Base-by-base conservation (phyloP, 1,140 invertebrate genomes). In the Macrobrachium nipponense region DNA sequence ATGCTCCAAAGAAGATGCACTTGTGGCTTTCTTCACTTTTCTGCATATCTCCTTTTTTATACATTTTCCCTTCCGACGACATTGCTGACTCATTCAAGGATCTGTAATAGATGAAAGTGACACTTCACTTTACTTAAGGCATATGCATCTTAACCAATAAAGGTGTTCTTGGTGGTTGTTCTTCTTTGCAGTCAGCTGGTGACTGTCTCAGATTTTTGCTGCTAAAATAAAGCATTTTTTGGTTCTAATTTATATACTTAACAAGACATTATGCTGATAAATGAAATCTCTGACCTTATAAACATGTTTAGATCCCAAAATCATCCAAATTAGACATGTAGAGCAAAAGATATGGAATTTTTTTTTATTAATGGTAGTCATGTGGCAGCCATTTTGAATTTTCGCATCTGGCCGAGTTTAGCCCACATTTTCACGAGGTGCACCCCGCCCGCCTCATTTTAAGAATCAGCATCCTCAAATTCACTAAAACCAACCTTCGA, bases 81-180 rank as follows among this genome's bases (percentile, higher is more conserved):
- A 66, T n/a, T n/a, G n/a, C n/a, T 66, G 62, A 66, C 62, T 66
- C 62, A 5, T 66, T 66, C 62, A 66, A 66, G 62, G 62, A 5
- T 66, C 62, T 66, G 62, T 66, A 66, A 66, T 66, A 66, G 14
- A 66, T 66, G 17, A 66, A 66, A 66, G 14, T 14, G 14, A 66
- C 62, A 66, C 20, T 6, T 66, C 14, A 66, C 5, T 66, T 66
- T 66, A 66, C 62, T 66, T 23, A 5, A 66, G 14, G 14, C 20
- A 5, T 23, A 5, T 66, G 62, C 14, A 66, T 6, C 62, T 66
- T 66, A 66, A 6, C 20, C 14, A 66, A 6, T 66, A 66, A 6
- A 23, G 62, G 62, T 66, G 14, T 66, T 14, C 14, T 66, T 14
- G 5, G 5, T 5, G 62, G n/a, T n/a, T n/a, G n/a, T n/a, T 66